These are phyloP conservation scores for Poicephalus gulielmi DNA, from an alignment of 2,113 vertebrate genomes.

Conservation along the genomic window DNA sequence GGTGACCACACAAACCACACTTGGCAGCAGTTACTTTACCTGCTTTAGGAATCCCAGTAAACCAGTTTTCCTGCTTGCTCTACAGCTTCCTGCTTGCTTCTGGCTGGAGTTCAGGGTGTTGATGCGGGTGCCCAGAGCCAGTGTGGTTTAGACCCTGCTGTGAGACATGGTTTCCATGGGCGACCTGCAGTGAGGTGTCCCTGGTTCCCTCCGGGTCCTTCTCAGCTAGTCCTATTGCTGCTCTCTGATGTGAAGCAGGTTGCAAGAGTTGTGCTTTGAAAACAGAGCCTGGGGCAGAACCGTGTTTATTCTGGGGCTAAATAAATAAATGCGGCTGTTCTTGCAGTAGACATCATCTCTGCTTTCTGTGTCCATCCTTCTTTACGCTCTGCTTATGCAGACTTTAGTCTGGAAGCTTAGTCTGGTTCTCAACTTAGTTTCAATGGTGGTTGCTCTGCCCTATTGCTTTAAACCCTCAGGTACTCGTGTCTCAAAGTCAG, in stretches of 20 bases:
- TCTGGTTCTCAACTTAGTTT: not conserved
- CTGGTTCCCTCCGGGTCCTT: not conserved
- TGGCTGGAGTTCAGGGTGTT: not conserved
- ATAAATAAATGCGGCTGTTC: not conserved
- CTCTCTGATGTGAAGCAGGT: not conserved
- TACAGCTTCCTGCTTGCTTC: not conserved
- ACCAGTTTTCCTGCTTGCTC: not conserved
- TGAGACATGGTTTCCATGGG: accelerated
- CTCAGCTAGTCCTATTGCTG: not conserved
- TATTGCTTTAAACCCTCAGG: not conserved
- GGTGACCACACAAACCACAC: not conserved
- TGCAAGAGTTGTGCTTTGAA: not conserved
- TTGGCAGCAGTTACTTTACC: not conserved
- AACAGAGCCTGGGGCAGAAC: not conserved
- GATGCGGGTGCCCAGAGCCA: not conserved
- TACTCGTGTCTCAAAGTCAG: not conserved
- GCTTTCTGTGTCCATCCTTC: not conserved
- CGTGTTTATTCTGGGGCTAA: not conserved
- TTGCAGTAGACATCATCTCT: not conserved
- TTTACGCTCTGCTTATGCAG: not conserved
- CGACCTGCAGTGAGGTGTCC: not conserved
- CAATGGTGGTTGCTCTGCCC: not conserved
- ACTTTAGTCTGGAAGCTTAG: not conserved
- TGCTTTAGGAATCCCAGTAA: not conserved
- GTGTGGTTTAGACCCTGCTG: not conserved